Base-by-base conservation (phyloP, 1,140 invertebrate species). In the Anoplophora glabripennis region DNA sequence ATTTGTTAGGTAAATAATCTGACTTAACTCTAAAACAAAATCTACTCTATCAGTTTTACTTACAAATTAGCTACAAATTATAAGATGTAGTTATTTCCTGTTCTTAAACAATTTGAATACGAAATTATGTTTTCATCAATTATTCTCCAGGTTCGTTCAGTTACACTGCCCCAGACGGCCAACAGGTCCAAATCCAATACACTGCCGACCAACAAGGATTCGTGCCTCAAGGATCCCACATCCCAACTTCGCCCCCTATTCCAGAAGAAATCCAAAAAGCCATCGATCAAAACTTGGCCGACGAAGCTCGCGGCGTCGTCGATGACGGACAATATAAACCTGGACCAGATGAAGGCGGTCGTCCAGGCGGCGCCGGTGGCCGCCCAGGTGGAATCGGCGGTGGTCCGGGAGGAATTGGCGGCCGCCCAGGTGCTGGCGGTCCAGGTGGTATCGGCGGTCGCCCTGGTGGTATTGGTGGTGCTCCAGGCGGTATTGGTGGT, bases 131-230 rank as follows among this genome's bases (percentile, higher is more conserved):
- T 9, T 11, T 36, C 2, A 3, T 3, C 11, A 49, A 49, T 14
- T 35, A 0, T 35, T 9, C 38, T 53, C 37, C 81, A 63, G 82
- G 82, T 38, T 78, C 76, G 4, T 83, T 78, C 66, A 77, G 77
- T 12, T 84, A 84, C 67, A 79, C 78, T 5, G 80, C 80, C 17
- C 77, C 80, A 0, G 80, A 83, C 37, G 81, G 81, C 17, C 72
- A 77, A 12, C 67, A 78, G 17, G 78, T 83, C 55, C 73, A 75
- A 3, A 75, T 84, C 47, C 77, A 73, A 9, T 85, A 84, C 63
- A 77, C 78, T 34, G 83, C 83, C 7, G 83, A 82, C 53, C 77
- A 79, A 46, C 76, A 79, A 21, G 83, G 83, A 7, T 84, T 81
- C 69, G 76, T 75, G 54, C 71, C 81, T 4, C 65, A 77, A 44